A percentile compares a stretch with the other conserved stretches of the same genome.
Conservation (phyloP, 2,113 vertebrate species). For the Ochotona curzoniae region DNA sequence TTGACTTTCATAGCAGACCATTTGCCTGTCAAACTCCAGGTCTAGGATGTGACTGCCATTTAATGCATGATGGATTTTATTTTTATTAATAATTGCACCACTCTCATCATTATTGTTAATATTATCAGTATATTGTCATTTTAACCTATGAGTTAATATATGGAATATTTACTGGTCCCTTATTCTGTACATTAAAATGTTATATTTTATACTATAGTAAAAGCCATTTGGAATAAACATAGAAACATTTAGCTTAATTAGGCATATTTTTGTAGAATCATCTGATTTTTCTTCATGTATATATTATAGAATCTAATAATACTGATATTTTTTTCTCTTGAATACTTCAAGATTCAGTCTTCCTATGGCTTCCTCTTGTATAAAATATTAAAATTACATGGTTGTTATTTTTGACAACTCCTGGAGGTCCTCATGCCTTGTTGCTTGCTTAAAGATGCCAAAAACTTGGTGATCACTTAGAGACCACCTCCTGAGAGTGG, state of each 20-base stretch:
- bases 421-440: too few relatives aligned
- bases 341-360: background rate
- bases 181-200: background rate
- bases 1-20: background rate
- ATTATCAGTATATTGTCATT: background rate
- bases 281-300: background rate
- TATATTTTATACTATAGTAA: background rate
- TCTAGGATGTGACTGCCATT: background rate
- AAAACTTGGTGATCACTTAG: too few relatives aligned
- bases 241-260: background rate
- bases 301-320: background rate
- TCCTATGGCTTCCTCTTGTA: background rate
- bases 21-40: background rate
- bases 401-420: slow-evolving; percentile 19
- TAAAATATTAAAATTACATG: background rate
- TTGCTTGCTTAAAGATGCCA: too few relatives aligned
- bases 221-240: background rate
- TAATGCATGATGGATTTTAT: background rate
- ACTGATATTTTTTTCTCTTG: slow-evolving; percentile 2
- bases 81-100: background rate
- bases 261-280: background rate
- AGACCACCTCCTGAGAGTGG: too few relatives aligned
- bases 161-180: background rate
- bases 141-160: background rate
- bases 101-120: background rate